phyloP scores from a whole-genome alignment of 2,113 vertebrate genomes.

The Dasypus novemcinctus region DNA sequence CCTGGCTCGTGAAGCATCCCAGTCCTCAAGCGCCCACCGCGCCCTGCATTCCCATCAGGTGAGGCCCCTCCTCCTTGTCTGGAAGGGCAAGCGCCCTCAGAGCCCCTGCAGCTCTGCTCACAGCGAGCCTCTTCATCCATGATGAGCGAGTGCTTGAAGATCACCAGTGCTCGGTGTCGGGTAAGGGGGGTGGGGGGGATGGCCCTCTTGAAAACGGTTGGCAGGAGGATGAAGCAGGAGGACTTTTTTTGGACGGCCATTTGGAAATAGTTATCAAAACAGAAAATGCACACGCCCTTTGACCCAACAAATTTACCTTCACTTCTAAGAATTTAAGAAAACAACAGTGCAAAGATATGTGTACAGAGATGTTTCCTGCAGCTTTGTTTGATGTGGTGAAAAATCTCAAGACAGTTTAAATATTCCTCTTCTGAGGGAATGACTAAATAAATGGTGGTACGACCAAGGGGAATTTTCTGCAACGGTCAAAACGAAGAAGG shows the following conservation, averaged over 20 bases:
- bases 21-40: neutral
- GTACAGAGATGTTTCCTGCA: neutral
- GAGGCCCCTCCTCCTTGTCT: neutral
- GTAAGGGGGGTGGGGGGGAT: neutral
- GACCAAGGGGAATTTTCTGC: neutral
- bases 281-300: conserved; percentile 64
- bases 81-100: neutral
- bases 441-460: neutral
- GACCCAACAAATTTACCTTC: neutral
- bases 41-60: neutral
- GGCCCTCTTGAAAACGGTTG: neutral
- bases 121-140: neutral
- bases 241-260: neutral
- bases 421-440: neutral
- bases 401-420: neutral
- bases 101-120: neutral
- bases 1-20: neutral
- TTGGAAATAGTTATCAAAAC: conserved; percentile 56
- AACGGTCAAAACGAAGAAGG: neutral
- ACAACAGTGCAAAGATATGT: neutral
- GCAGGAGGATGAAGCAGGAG: neutral
- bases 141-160: neutral
- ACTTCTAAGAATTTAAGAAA: conserved; percentile 52
- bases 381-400: conserved; percentile 14
- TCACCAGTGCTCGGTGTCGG: neutral